Conservation (phyloP, 2,113 vertebrate genomes). For the Galemys pyrenaicus region DNA sequence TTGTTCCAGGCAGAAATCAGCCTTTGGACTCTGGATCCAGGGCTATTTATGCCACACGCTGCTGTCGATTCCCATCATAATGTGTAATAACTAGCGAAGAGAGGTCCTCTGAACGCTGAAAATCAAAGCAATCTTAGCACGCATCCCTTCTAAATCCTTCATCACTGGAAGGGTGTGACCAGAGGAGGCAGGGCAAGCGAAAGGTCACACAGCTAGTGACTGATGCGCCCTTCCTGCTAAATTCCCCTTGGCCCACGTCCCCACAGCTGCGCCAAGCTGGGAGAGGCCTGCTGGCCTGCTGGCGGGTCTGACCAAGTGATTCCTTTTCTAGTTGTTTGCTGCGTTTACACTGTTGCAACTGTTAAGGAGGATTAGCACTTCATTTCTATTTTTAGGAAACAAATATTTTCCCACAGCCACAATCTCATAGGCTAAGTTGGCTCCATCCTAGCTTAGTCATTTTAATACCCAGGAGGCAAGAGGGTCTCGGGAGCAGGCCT, state of each 20-base stretch:
- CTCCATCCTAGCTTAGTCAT: neutral
- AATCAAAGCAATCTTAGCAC: neutral
- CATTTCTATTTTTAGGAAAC: slow-evolving; percentile 65
- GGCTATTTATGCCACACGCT: neutral
- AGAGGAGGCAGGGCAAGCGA: neutral
- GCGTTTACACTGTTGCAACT: slow-evolving; percentile 4
- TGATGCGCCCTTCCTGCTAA: too few species aligned
- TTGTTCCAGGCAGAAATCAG: neutral
- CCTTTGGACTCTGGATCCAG: neutral
- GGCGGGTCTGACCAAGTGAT: neutral
- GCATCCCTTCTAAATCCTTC: neutral
- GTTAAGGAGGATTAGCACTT: slow-evolving; percentile 15
- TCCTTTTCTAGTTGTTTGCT: neutral
- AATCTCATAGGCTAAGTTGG: neutral
- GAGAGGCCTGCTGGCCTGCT: neutral
- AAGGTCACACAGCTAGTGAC: neutral
- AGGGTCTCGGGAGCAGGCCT: neutral
- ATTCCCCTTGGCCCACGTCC: neutral
- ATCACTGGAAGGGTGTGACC: neutral
- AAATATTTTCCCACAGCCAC: slow-evolving; percentile 56
- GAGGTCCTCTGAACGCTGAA: neutral
- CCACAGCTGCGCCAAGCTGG: neutral
- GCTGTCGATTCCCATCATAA: neutral
- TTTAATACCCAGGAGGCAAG: neutral
- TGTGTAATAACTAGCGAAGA: neutral